Conservation (phyloP, 2,888 invertebrate genomes). For the Heliconius charithonia region DNA sequence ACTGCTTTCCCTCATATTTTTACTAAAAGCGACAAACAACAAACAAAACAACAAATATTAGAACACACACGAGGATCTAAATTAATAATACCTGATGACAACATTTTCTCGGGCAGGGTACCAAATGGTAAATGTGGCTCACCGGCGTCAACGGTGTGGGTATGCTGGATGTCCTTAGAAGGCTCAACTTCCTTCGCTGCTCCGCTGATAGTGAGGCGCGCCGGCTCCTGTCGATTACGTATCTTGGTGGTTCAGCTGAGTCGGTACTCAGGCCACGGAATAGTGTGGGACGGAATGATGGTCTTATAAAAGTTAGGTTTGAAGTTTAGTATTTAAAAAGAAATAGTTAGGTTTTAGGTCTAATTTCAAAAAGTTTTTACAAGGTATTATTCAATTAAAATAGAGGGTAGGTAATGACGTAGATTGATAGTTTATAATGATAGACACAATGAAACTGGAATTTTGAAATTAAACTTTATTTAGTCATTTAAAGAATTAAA, state of each 20-base stretch:
- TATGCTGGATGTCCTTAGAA: slow-evolving; percentile 73
- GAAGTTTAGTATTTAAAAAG: slow-evolving; percentile 13
- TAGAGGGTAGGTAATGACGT: too few species aligned
- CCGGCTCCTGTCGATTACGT: slow-evolving; percentile 77
- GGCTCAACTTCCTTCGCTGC: slow-evolving; percentile 73
- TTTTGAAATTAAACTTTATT: too few species aligned
- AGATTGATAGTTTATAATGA: too few species aligned
- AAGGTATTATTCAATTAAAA: too few species aligned
- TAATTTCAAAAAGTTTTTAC: too few species aligned
- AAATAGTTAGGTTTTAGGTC: too few species aligned
- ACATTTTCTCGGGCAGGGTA: slow-evolving; percentile 82
- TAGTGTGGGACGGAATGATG: slow-evolving; percentile 74
- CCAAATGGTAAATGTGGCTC: slow-evolving; percentile 84
- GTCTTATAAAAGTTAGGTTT: slow-evolving; percentile 29
- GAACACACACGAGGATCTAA: slow-evolving; percentile 44
- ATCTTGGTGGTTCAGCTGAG: slow-evolving; percentile 66
- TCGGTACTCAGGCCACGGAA: slow-evolving; percentile 70
- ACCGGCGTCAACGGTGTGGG: slow-evolving; percentile 76
- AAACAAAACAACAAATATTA: slow-evolving; percentile 35
- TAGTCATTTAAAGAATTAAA: too few species aligned
- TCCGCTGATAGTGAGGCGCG: slow-evolving; percentile 77
- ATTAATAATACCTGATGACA: slow-evolving; percentile 75
- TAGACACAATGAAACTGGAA: too few species aligned
- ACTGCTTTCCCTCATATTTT: too few species aligned
- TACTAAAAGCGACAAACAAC: background rate